phyloP scores from a whole-genome alignment of 2,113 vertebrate genomes.

The Sylvia atricapilla region DNA sequence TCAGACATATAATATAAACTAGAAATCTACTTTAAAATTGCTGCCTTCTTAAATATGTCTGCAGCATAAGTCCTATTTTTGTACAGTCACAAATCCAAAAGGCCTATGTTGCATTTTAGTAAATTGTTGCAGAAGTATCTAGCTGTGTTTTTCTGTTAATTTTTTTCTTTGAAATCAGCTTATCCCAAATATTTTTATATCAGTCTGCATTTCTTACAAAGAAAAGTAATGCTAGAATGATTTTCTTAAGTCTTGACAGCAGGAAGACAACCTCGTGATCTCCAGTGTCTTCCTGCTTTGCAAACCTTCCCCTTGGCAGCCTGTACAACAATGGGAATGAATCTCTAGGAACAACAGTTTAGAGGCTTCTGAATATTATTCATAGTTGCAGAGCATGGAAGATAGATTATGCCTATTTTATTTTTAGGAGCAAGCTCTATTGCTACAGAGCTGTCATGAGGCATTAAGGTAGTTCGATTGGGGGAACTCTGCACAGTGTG shows the following conservation, averaged over 20 bases:
- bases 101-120: neutral
- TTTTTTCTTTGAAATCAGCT: conserved; percentile 2
- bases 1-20: neutral
- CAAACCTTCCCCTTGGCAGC: neutral
- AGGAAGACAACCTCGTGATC: neutral
- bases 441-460: conserved; percentile 29
- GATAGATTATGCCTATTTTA: conserved; percentile 54
- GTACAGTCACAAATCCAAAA: neutral
- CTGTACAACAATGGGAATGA: neutral
- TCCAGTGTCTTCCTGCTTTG: neutral
- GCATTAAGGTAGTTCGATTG: conserved; percentile 20
- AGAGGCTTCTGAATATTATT: conserved; percentile 38
- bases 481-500: neutral
- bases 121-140: conserved; percentile 8
- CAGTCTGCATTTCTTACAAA: neutral
- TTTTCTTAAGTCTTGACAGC: neutral
- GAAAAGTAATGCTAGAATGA: neutral
- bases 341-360: conserved; percentile 25
- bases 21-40: neutral
- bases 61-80: conserved; percentile 5
- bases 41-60: neutral
- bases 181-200: neutral
- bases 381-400: conserved; percentile 52
- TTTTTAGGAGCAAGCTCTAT: conserved; percentile 64
- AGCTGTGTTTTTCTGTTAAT: neutral